A percentile compares a stretch with the other conserved stretches of the same genome.
These are phyloP conservation scores for Clusia tigrina DNA, from an alignment of 2,888 invertebrate genomes.

Conservation along the genomic window DNA sequence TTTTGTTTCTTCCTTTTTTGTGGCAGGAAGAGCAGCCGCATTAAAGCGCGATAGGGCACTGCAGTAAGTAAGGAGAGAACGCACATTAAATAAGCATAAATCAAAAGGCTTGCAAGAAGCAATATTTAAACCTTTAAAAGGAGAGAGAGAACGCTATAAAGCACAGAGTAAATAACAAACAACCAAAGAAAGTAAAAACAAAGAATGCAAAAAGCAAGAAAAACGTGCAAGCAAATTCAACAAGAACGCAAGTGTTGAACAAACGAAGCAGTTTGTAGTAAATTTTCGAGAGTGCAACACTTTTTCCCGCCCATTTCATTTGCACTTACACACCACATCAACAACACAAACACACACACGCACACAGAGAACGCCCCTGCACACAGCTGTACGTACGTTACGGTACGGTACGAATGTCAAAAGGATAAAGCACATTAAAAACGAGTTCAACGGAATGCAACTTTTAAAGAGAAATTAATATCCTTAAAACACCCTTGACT, in stretches of 20 bases:
- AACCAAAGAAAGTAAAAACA: too few species aligned
- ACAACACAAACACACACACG: background rate
- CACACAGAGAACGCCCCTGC: background rate
- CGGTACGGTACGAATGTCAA: conserved; percentile 8
- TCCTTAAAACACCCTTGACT: conserved; percentile 54
- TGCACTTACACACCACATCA: background rate
- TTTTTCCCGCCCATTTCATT: background rate
- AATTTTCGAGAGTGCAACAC: background rate
- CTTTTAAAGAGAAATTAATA: conserved; percentile 55
- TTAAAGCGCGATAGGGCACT: background rate
- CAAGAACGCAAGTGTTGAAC: too few species aligned
- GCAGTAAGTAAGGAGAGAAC: too few species aligned
- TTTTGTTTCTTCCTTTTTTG: background rate
- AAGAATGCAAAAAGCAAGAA: too few species aligned
- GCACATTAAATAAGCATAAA: too few species aligned
- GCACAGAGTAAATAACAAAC: too few species aligned
- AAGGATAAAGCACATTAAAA: conserved; percentile 27
- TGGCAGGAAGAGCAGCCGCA: background rate
- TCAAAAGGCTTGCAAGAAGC: too few species aligned
- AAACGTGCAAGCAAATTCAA: too few species aligned
- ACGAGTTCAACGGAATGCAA: conserved; percentile 45
- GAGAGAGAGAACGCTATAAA: too few species aligned
- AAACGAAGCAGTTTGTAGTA: background rate
- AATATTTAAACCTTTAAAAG: too few species aligned
- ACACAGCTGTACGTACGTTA: too few species aligned